Evolutionary conservation across 2,113 vertebrate genomes (phyloP).

Genomic region (Isichthys henryi): DNA sequence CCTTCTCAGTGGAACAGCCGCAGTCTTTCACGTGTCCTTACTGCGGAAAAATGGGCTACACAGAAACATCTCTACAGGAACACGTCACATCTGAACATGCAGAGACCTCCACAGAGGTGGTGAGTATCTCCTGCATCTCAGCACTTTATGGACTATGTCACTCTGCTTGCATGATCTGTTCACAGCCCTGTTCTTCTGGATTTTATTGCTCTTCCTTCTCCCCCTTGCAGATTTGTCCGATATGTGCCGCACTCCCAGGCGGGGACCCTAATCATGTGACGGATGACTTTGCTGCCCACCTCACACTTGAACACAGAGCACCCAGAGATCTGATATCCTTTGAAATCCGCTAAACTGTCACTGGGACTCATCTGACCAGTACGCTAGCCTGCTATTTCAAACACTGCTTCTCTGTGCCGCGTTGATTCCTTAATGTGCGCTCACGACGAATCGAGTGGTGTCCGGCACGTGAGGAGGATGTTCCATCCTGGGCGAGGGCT

Average conservation of each 20-base stretch:
- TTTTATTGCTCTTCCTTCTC: constrained; percentile 8
- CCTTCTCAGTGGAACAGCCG: constrained; percentile 96
- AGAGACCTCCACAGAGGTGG: constrained; percentile 98
- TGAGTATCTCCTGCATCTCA: constrained; percentile 54
- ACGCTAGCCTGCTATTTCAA: background rate
- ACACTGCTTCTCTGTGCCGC: background rate
- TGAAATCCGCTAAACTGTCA: constrained; percentile 12
- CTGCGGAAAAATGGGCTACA: constrained; percentile 98
- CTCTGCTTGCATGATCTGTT: background rate
- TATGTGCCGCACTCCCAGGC: constrained; percentile 97
- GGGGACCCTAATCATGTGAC: constrained; percentile 99
- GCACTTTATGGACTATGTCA: background rate
- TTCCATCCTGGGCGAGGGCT: constrained; percentile 94
- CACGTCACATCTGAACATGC: constrained; percentile 95
- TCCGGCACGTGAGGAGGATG: constrained; percentile 97
- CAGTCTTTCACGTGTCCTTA: constrained; percentile 99
- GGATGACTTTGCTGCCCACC: constrained; percentile 98
- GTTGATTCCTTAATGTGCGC: constrained; percentile 66
- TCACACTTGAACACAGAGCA: constrained; percentile 99
- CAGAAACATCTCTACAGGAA: constrained; percentile 95
- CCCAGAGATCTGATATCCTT: constrained; percentile 99
- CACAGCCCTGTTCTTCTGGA: background rate
- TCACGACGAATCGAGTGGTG: constrained; percentile 95
- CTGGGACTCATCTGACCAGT: background rate
- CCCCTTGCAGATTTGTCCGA: constrained; percentile 88